phyloP scores from a whole-genome alignment of 2,113 vertebrate species.

The Microcebus ravelobensis region DNA sequence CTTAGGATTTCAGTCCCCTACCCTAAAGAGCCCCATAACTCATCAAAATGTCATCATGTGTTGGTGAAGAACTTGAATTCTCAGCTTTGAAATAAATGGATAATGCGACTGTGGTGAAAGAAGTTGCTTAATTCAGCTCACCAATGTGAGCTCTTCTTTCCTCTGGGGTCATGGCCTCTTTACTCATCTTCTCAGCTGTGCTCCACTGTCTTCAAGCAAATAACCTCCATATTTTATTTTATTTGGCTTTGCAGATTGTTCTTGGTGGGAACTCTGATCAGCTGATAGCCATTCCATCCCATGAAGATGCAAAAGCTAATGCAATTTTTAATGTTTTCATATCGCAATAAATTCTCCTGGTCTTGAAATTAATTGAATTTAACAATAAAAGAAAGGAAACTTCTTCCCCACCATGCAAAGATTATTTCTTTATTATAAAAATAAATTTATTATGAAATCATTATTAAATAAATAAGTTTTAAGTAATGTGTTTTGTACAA shows the following conservation, averaged over 20 bases:
- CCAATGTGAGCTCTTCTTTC: not conserved
- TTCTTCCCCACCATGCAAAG: not conserved
- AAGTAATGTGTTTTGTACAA: not conserved
- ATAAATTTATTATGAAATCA: not conserved
- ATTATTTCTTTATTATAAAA: not conserved
- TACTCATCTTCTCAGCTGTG: not conserved
- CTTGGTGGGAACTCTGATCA: not conserved
- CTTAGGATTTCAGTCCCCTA: not conserved
- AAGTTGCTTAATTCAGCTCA: not conserved
- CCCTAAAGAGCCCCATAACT: not conserved
- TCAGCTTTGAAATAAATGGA: not conserved
- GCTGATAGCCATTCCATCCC: not conserved
- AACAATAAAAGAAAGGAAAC: not conserved
- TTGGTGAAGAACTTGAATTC: not conserved
- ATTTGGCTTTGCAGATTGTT: not conserved
- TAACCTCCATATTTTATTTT: not conserved
- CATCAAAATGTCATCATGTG: not conserved
- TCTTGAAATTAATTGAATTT: not conserved
- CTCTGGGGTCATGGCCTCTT: not conserved
- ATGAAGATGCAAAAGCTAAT: not conserved
- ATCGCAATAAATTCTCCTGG: not conserved
- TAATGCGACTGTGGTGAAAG: not conserved
- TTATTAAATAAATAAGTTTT: not conserved
- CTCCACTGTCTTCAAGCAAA: not conserved
- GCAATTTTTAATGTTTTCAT: not conserved